Evolutionary conservation across 2,797 vertebrate species (phyloP).

Genomic region (Acipenser ruthenus): DNA sequence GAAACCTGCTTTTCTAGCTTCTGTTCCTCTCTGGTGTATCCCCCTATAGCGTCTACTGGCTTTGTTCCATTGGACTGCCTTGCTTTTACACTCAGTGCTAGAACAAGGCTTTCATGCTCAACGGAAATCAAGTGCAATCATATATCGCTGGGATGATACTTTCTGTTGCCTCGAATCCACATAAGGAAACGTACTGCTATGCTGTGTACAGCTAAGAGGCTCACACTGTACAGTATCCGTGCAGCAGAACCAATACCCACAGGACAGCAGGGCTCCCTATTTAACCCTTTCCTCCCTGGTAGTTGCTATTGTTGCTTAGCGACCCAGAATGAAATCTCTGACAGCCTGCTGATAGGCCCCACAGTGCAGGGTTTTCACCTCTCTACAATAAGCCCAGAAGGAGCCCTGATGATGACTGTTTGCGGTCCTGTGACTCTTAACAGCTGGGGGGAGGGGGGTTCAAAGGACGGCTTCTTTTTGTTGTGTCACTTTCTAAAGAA

Average conservation of each 20-base stretch:
- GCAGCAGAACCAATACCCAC: background rate
- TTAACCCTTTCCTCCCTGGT: background rate
- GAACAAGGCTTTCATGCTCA: too few species aligned
- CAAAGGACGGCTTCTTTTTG: slow-evolving; percentile 24
- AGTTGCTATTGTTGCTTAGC: slow-evolving; percentile 11
- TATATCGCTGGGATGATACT: too few species aligned
- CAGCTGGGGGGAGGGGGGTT: slow-evolving; percentile 6
- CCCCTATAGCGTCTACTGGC: too few species aligned
- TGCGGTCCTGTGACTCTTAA: slow-evolving; percentile 6
- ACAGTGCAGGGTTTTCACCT: slow-evolving; percentile 8
- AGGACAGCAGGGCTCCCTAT: slow-evolving; percentile 8
- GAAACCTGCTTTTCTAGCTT: too few species aligned
- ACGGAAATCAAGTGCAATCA: too few species aligned
- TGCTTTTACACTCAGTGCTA: too few species aligned
- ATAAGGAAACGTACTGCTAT: too few species aligned
- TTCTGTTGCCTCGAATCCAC: too few species aligned
- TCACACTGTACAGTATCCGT: too few species aligned
- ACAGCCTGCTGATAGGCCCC: background rate
- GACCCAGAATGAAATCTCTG: slow-evolving; percentile 12
- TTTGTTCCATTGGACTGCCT: too few species aligned
- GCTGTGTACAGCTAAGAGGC: too few species aligned
- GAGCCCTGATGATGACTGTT: slow-evolving; percentile 10
- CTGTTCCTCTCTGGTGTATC: too few species aligned
- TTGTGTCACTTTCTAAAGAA: slow-evolving; percentile 24
- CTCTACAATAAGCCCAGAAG: slow-evolving; percentile 7